These are phyloP conservation scores for Drosophila subobscura DNA, from an alignment of 1,140 invertebrate genomes.

Conservation along the genomic window DNA sequence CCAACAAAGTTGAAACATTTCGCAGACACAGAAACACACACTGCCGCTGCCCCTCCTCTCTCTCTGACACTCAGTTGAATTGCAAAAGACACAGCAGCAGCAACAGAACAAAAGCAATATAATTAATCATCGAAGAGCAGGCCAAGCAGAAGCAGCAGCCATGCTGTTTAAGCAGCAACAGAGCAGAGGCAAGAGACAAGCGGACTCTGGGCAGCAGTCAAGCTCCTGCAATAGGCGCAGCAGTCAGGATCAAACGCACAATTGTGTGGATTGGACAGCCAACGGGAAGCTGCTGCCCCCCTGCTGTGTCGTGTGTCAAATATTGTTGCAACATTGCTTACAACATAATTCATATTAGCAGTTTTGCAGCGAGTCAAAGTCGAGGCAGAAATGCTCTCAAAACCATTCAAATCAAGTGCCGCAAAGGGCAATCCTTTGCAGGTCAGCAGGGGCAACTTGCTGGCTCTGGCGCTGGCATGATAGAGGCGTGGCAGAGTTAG, in stretches of 20 bases:
- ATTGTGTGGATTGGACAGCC: conserved; percentile 9
- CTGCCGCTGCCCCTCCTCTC: conserved; percentile 6
- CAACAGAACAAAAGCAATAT: conserved; percentile 72
- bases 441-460: conserved; percentile 15
- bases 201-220: neutral
- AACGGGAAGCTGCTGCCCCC: neutral
- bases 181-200: neutral
- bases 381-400: conserved; percentile 25
- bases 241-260: conserved; percentile 21
- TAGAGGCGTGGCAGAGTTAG: conserved; percentile 24
- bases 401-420: neutral
- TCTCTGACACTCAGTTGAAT: conserved; percentile 14
- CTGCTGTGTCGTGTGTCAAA: conserved; percentile 15
- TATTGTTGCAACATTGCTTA: conserved; percentile 49
- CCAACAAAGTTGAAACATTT: conserved; percentile 21
- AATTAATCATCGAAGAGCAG: conserved; percentile 75
- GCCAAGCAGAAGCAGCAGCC: conserved; percentile 56
- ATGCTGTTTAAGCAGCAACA: conserved; percentile 35
- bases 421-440: conserved; percentile 8
- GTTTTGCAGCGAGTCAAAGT: neutral
- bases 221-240: neutral
- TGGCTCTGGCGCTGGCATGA: conserved; percentile 14
- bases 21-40: conserved; percentile 12
- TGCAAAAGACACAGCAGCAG: conserved; percentile 56
- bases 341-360: conserved; percentile 47